phyloP scores from a whole-genome alignment of 1,140 invertebrate genomes.

The Teleopsis dalmanni region DNA sequence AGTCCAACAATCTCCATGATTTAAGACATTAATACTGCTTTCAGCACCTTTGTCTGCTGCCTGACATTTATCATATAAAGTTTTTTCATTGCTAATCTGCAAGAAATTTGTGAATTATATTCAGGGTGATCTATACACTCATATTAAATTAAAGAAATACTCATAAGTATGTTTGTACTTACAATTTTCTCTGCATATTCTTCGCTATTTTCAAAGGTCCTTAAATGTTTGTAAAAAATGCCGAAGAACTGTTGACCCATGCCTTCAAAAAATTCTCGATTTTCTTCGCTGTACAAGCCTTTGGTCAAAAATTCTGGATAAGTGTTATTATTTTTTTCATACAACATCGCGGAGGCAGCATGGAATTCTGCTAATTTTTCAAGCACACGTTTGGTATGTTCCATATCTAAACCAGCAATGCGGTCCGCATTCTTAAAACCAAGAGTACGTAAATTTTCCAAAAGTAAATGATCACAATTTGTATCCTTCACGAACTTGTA shows the following conservation, averaged over 20 bases:
- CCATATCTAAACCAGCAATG: conserved; percentile 45
- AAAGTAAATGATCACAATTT: conserved; percentile 16
- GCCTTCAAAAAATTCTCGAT: background rate
- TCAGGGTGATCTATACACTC: no score
- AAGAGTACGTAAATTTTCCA: conserved; percentile 39
- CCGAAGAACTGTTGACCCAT: background rate
- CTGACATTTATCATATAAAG: conserved; percentile 16
- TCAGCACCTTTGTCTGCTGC: conserved; percentile 20
- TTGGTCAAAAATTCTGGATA: background rate
- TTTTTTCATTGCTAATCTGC: background rate
- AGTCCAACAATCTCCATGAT: conserved; percentile 53
- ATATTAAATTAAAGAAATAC: no score
- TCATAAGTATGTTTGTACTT: no score
- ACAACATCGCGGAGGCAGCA: conserved; percentile 35
- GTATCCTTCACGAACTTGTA: conserved; percentile 24
- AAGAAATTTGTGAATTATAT: conserved; percentile 1
- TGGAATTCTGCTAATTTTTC: conserved; percentile 51
- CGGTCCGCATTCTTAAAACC: conserved; percentile 49
- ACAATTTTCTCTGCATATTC: background rate
- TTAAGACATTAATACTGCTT: conserved; percentile 52
- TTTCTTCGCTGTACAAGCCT: background rate
- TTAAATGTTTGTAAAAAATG: background rate
- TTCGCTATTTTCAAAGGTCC: conserved; percentile 1
- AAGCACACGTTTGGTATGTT: conserved; percentile 44
- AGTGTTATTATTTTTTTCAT: conserved; percentile 29